Conservation (phyloP, 2,797 vertebrate genomes). For the Melanotaenia nigrans region DNA sequence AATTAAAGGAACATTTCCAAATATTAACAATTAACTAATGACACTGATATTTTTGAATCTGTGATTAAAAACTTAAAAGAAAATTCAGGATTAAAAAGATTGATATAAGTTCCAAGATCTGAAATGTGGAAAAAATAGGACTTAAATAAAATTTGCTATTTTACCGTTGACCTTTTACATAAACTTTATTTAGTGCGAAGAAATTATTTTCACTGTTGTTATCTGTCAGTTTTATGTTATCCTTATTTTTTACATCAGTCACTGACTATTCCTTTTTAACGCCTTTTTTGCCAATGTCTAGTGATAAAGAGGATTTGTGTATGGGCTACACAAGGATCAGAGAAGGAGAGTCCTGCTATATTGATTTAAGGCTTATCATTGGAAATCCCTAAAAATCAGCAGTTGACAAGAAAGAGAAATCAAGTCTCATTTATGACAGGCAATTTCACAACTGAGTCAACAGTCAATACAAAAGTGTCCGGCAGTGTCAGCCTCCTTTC, state of each 20-base stretch:
- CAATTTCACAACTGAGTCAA: conserved; percentile 78
- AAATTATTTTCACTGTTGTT: not conserved
- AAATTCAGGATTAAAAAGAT: not conserved
- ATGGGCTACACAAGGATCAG: not conserved
- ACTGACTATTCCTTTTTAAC: not conserved
- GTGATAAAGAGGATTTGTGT: conserved; percentile 1
- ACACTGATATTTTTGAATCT: not conserved
- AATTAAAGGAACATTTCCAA: not conserved
- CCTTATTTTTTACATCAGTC: not conserved
- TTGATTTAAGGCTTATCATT: conserved; percentile 25
- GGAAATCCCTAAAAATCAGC: conserved; percentile 52
- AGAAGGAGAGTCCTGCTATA: conserved; percentile 1
- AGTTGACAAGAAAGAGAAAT: conserved; percentile 61
- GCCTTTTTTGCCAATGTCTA: not conserved
- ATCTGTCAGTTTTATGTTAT: not conserved
- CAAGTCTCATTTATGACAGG: conserved; percentile 68
- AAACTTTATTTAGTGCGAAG: not conserved
- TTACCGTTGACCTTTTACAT: not conserved
- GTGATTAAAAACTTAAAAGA: no score
- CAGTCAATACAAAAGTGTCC: conserved; percentile 63
- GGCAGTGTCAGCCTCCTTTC: conserved; percentile 55
- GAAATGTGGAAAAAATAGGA: not conserved
- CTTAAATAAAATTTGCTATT: no score
- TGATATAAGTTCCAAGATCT: not conserved
- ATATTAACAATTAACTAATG: not conserved